Percentiles rank a stretch among this genome's conserved stretches.
Conservation (phyloP, 2,113 vertebrate species). For the Hystrix cristata region DNA sequence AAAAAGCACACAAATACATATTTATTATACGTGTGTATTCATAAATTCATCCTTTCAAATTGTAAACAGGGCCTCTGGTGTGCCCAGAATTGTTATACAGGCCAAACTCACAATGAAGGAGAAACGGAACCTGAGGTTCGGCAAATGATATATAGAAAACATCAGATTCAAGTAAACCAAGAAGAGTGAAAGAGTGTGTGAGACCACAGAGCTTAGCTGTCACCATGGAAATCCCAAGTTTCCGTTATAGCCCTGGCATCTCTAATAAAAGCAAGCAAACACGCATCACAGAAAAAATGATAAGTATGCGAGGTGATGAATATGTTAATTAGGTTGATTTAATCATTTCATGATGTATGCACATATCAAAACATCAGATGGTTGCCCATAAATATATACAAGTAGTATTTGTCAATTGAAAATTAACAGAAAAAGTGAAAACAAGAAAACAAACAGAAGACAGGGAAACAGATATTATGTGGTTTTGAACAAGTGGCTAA, state of each 20-base stretch:
- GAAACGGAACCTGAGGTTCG: neutral
- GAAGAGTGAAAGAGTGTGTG: neutral
- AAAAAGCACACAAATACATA: neutral
- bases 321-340: neutral
- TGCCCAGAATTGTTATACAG: neutral
- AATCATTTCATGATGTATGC: neutral
- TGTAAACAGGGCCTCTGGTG: neutral
- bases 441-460: neutral
- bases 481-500: neutral
- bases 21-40: neutral
- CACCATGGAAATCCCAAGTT: neutral
- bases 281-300: neutral
- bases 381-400: neutral
- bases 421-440: neutral
- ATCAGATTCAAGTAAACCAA: neutral
- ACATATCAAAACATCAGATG: neutral
- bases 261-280: neutral
- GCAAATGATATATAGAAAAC: neutral
- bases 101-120: neutral
- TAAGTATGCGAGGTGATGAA: neutral
- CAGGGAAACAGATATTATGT: neutral
- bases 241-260: rapidly evolving
- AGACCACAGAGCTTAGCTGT: neutral
- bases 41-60: neutral
- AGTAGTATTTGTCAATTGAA: neutral